These are phyloP conservation scores for Ostrea denselamellosa DNA, from an alignment of 1,140 invertebrate species.

Conservation along the genomic window DNA sequence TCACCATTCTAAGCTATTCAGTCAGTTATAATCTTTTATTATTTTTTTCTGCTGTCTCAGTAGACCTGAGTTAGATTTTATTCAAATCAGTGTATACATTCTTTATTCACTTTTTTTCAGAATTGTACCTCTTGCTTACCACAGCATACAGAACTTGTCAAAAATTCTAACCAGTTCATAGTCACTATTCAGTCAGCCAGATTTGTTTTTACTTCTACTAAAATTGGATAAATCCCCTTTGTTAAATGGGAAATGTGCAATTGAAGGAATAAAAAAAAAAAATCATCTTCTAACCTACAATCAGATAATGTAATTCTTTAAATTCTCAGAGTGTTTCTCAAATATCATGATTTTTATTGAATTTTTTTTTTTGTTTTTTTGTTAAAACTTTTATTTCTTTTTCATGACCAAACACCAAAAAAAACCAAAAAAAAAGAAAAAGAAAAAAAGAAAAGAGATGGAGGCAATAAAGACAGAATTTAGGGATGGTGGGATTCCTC, in stretches of 20 bases:
- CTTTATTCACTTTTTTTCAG: conserved; percentile 38
- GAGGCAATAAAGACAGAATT: neutral
- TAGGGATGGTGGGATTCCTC: neutral
- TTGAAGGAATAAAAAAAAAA: neutral
- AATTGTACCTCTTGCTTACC: conserved; percentile 26
- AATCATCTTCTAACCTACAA: neutral
- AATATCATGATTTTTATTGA: neutral
- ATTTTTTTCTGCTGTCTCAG: conserved; percentile 30
- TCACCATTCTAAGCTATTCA: conserved; percentile 39
- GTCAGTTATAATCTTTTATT: conserved; percentile 21
- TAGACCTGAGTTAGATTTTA: conserved; percentile 36
- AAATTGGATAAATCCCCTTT: neutral
- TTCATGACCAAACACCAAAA: neutral
- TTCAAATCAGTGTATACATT: conserved; percentile 34
- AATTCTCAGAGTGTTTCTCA: neutral
- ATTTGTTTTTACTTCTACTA: neutral
- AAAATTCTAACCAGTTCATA: neutral
- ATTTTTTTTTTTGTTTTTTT: neutral
- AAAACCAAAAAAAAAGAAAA: neutral
- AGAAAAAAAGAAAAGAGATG: neutral
- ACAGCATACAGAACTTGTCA: conserved; percentile 14
- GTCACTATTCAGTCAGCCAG: neutral
- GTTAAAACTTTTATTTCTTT: neutral
- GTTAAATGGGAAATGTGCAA: neutral
- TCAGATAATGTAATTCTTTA: neutral